phyloP scores from a whole-genome alignment of 2,888 invertebrate genomes.

The Caenorhabditis doughertyi region DNA sequence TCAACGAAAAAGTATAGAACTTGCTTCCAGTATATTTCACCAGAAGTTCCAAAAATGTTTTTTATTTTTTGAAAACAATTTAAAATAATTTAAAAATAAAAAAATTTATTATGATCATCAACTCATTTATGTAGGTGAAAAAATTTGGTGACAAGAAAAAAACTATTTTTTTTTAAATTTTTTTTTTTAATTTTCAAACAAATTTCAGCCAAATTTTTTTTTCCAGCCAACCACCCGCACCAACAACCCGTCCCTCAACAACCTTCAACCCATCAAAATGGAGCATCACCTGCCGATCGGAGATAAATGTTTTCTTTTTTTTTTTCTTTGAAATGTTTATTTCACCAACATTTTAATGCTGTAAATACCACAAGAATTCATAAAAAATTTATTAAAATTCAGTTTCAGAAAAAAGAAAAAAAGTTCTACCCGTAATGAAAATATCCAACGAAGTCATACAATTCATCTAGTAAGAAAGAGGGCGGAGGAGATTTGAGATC shows the following conservation, averaged over 20 bases:
- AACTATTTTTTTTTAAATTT: too few species aligned
- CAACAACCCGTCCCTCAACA: constrained; percentile 5
- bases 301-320: too few species aligned
- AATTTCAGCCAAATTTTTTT: background rate
- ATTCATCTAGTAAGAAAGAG: background rate
- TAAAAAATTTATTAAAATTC: background rate
- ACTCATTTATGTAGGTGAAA: too few species aligned
- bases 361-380: background rate
- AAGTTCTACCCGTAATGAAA: constrained; percentile 24
- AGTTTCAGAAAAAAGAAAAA: constrained; percentile 15
- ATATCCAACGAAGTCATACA: constrained; percentile 25
- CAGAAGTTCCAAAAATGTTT: too few species aligned
- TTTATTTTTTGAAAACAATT: too few species aligned
- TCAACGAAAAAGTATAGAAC: too few species aligned
- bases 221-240: constrained; percentile 12
- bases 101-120: too few species aligned
- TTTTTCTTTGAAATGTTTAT: background rate
- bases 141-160: too few species aligned
- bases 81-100: too few species aligned
- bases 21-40: too few species aligned
- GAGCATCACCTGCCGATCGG: too few species aligned
- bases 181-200: background rate
- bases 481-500: constrained; percentile 4
- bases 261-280: background rate
- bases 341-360: background rate